Base-by-base conservation (phyloP, 35 echinoderm and acorn worm genomes). In the Lytechinus pictus region DNA sequence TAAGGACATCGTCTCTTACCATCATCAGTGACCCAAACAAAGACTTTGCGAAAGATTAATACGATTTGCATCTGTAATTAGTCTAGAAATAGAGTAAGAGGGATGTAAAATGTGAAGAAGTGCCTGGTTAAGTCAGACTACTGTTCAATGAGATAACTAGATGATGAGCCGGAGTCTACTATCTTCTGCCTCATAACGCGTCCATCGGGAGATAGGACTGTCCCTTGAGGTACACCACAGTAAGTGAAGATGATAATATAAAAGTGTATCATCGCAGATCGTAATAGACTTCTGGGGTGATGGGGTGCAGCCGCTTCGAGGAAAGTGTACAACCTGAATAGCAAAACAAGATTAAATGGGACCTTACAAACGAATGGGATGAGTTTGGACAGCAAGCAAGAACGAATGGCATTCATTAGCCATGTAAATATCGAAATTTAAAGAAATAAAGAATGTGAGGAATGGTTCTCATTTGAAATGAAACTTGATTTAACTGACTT, bases 61-160 rank as follows among this genome's bases (percentile, higher is more conserved):
- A 79, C 66, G 16, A 5, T 79, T 79, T 79, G 66, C 2, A 24
- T 27, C 6, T 79, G 19, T 79, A 79, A 79, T 79, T 79, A 24
- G 19, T n/a, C n/a, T 5, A 79, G 66, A n/a, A 79, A 6, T n/a
- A 24, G 66, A 6, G 66, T 2, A 79, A 24, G n/a, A 79, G n/a
- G 66, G 14, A 79, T 79, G 66, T 79, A 79, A n/a, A 79, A 24
- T 79, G n/a, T n/a, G 21, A 79, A 2, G 24, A 79, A n/a, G 21
- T 19, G 66, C 66, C 66, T 79, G 66, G 66, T 24, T 16, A 24
- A 79, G 66, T 79, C 6, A 79, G 66, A 79, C 66, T 79, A 79
- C 19, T 79, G n/a, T 79, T 79, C 66, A 79, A 79, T 24, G 66
- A 79, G 66, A 79, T 79, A 79, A 79, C 66, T 79, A 79, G 66